These are phyloP conservation scores for Caenorhabditis wallacei DNA, from an alignment of 2,888 invertebrate species.

Conservation along the genomic window DNA sequence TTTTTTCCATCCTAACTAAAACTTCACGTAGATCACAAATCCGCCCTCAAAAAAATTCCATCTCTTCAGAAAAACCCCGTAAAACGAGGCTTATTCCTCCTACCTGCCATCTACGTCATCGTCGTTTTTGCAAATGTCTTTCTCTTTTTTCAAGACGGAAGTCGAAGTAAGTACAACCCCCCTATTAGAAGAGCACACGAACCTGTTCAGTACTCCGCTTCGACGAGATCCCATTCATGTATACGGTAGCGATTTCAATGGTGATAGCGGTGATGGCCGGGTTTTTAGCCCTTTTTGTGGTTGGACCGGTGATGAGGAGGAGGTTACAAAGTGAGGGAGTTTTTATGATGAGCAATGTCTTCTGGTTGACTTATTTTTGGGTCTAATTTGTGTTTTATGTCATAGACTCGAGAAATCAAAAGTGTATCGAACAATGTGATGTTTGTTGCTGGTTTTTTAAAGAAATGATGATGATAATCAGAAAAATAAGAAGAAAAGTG, in stretches of 20 bases:
- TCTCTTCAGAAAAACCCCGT: slow-evolving; percentile 70
- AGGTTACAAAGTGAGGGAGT: slow-evolving; percentile 45
- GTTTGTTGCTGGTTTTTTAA: no score
- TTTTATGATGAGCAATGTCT: background rate
- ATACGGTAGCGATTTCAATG: slow-evolving; percentile 88
- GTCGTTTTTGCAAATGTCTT: slow-evolving; percentile 94
- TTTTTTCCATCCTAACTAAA: background rate
- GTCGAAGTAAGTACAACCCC: slow-evolving; percentile 86
- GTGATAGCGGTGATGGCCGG: slow-evolving; percentile 87
- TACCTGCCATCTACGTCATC: slow-evolving; percentile 94
- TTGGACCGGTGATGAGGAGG: slow-evolving; percentile 53
- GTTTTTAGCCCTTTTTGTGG: slow-evolving; percentile 51
- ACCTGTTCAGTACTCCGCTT: slow-evolving; percentile 89
- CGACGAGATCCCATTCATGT: slow-evolving; percentile 93
- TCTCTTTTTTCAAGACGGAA: slow-evolving; percentile 93
- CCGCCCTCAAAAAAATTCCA: background rate
- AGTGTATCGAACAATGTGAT: no score
- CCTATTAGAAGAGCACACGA: background rate
- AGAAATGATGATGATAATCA: no score
- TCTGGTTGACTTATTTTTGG: no score
- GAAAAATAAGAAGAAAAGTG: no score
- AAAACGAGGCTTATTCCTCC: slow-evolving; percentile 88
- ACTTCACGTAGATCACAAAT: background rate
- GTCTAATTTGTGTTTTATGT: no score
- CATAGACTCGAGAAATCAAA: no score